Evolutionary conservation across 2,888 invertebrate genomes (phyloP).

Genomic region (Lithophane semibrunnea): DNA sequence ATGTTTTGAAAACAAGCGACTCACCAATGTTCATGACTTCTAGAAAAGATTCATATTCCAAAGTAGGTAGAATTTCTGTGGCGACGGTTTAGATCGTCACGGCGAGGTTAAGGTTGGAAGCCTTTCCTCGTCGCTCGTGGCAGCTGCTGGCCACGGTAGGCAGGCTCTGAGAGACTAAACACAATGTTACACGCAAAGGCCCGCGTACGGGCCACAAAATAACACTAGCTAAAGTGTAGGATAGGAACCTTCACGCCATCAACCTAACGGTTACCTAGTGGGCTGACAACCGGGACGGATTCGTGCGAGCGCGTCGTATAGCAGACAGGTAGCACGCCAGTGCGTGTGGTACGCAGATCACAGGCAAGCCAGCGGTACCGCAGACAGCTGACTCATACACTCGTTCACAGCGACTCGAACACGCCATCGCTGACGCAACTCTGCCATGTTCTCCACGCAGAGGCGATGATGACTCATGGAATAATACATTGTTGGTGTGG

Average conservation of each 20-base stretch:
- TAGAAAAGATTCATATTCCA: slow-evolving; percentile 54
- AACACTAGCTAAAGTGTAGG: slow-evolving; percentile 71
- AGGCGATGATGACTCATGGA: slow-evolving; percentile 88
- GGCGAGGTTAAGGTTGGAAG: slow-evolving; percentile 58
- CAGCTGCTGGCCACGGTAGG: slow-evolving; percentile 63
- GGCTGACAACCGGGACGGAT: slow-evolving; percentile 87
- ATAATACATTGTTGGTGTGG: slow-evolving; percentile 87
- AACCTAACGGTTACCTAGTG: slow-evolving; percentile 88
- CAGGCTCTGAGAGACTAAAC: slow-evolving; percentile 83
- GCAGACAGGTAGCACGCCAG: slow-evolving; percentile 73
- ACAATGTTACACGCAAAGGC: slow-evolving; percentile 83
- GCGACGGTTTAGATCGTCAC: slow-evolving; percentile 52
- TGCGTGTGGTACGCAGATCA: slow-evolving; percentile 68
- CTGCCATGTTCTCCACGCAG: slow-evolving; percentile 80
- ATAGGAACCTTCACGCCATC: slow-evolving; percentile 80
- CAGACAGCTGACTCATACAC: slow-evolving; percentile 73
- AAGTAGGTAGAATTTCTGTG: slow-evolving; percentile 56
- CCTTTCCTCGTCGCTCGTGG: slow-evolving; percentile 62
- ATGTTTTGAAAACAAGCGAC: slow-evolving; percentile 74
- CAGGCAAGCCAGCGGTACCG: slow-evolving; percentile 70
- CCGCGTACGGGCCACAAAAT: slow-evolving; percentile 75
- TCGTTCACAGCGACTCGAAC: slow-evolving; percentile 75
- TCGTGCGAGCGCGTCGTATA: slow-evolving; percentile 76
- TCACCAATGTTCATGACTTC: slow-evolving; percentile 71
- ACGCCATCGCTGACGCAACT: slow-evolving; percentile 76